These are phyloP conservation scores for Apostichopus parvimensis DNA, from an alignment of 35 echinoderm and acorn worm genomes.

Conservation along the genomic window DNA sequence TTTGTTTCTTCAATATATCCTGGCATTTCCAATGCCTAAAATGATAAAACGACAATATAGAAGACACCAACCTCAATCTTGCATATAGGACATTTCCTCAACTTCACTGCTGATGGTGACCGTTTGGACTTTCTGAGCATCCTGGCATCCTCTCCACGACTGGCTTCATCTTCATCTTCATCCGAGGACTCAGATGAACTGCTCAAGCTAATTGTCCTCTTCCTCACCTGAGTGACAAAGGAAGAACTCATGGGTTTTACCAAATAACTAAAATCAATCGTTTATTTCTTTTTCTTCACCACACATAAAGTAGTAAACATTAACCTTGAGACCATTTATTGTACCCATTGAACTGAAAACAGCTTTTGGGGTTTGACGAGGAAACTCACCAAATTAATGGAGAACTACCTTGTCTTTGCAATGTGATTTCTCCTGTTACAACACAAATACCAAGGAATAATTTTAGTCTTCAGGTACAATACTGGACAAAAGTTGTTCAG, in stretches of 20 bases:
- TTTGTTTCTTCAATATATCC: too few relatives aligned
- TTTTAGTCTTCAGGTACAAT: not conserved
- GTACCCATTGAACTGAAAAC: too few relatives aligned
- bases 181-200: slow-evolving; percentile 34
- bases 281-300: too few relatives aligned
- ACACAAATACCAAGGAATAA: not conserved
- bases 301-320: too few relatives aligned
- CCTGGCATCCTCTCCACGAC: slow-evolving; percentile 30
- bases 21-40: too few relatives aligned
- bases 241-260: not conserved
- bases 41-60: too few relatives aligned
- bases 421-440: not conserved
- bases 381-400: too few relatives aligned
- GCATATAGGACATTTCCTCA: slow-evolving; percentile 68
- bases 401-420: too few relatives aligned
- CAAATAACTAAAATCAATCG: too few relatives aligned
- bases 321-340: too few relatives aligned
- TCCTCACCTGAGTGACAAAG: not conserved
- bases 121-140: slow-evolving; percentile 51
- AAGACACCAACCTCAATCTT: slow-evolving; percentile 58
- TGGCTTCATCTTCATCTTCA: slow-evolving; percentile 55
- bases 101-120: slow-evolving; percentile 13
- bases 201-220: not conserved
- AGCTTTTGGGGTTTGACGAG: too few relatives aligned
- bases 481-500: too few relatives aligned